Evolutionary conservation across 2,797 vertebrate genomes (phyloP), one percentile per base, ranked within the genome.

Genomic region (Leptatherina wallacei): DNA sequence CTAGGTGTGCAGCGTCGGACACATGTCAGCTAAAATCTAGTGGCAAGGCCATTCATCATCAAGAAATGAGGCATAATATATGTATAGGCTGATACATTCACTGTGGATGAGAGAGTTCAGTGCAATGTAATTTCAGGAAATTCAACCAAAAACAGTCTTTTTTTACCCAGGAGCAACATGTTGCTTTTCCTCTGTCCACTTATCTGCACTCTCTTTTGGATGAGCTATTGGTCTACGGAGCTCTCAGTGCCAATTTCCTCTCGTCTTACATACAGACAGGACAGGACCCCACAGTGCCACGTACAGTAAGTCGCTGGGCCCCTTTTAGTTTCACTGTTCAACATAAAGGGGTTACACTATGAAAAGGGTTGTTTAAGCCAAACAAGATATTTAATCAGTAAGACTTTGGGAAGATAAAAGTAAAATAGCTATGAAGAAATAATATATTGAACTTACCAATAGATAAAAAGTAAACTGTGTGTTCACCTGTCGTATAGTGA

Each of bases 41-140:
- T 73, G 35, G 20, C 78, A 82, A 80, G 69, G 58, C 16, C 68
- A 77, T 62, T 67, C 18, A 75, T 55, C 69, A 71, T 73, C 22
- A 75, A 69, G 67, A 27, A 40, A 8, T 14, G 6, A 69, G 42
- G 32, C 20, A 20, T 35, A 59, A 57, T 51, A 54, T 20, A 67
- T 40, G 42, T 51, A 57, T 64, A 52, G 8, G 36, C 32, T 61
- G 20, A 33, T 6, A 27, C 56, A 1, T n/a, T 29, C 27, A 27
- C 3, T 36, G 14, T 24, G 2, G 40, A 12, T 72, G 24, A 63
- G 30, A 56, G 13, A 24, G 29, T 14, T 44, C 5, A 7, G 12
- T 71, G 6, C 11, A 24, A 58, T 18, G 0, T 35, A 61, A 6
- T 8, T 57, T n/a, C 20, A 22, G 10, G 8, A 58, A n/a, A 47